Evolutionary conservation across 2,113 vertebrate species (phyloP).

Genomic region (Thinocorus orbignyianus): DNA sequence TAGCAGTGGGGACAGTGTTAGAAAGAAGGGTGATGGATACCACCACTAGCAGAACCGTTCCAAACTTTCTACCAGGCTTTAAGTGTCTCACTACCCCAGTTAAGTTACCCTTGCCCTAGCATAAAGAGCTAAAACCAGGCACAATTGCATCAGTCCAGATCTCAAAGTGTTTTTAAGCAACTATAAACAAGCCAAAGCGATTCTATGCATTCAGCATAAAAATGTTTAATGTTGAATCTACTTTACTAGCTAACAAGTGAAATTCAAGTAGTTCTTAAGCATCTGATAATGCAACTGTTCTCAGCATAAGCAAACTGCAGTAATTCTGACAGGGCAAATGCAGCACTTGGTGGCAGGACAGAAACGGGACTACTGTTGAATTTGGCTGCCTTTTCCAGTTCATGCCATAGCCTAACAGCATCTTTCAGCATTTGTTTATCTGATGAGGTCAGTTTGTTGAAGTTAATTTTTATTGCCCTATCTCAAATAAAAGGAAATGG

Average conservation of each 20-base stretch:
- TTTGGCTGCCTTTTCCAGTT: background rate
- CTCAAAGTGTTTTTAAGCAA: background rate
- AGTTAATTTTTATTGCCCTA: constrained; percentile 47
- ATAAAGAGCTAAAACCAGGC: background rate
- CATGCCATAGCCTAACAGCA: background rate
- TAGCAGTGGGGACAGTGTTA: background rate
- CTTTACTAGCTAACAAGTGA: background rate
- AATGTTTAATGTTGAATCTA: background rate
- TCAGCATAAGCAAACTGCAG: background rate
- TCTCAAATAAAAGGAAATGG: constrained; percentile 22
- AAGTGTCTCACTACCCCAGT: background rate
- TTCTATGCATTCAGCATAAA: background rate
- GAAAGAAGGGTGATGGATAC: background rate
- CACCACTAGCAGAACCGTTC: background rate
- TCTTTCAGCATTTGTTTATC: background rate
- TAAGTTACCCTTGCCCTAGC: background rate
- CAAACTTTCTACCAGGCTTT: background rate
- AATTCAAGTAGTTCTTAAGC: background rate
- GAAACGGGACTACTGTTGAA: background rate
- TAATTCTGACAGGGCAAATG: background rate
- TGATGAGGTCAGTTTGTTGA: background rate
- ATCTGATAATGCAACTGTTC: background rate
- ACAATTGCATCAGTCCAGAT: background rate
- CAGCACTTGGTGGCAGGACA: background rate
- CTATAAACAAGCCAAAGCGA: background rate